Base-by-base conservation (phyloP, 2,797 vertebrate species). In the Tapera naevia region DNA sequence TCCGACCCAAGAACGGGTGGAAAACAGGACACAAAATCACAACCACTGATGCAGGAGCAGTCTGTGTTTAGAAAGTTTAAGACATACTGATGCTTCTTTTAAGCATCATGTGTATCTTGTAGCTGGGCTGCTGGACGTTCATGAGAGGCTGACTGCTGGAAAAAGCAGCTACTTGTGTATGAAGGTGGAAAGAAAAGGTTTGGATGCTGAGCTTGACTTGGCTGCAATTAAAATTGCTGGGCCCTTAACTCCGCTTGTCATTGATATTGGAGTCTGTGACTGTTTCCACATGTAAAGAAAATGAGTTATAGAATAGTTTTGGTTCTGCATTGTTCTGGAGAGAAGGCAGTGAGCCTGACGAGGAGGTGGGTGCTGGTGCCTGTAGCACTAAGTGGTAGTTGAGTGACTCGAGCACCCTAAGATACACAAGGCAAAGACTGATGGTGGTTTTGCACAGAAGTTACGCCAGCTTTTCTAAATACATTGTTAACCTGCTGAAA, bases 371-470 rank as follows among this genome's bases (percentile, higher is more conserved):
- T 25, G 45, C 62, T 61, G 76, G 16, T 35, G 53, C 74, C 78
- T 25, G n/a, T 27, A 37, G 80, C 25, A 3, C 14, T 37, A 23
- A 67, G 60, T 53, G 81, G 65, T 78, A 18, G 76, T 91, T 80
- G 69, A 89, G 72, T 66, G 86, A 57, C 86, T 67, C 21, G 22
- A 46, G 61, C 7, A 2, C 73, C 83, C 17, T 43, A 56, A 86
- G 73, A 56, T 79, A 62, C 0, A 80, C 73, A 60, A 33, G 91
- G 32, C 76, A 53, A 58, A 86, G 88, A 79, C 43, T 57, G 86
- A 84, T 92, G 86, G 64, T 83, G 85, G 1, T 79, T 94, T 78
- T 88, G 89, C 89, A 64, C 89, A 93, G 88, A 90, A 95, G 92
- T 96, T 88, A 72, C 0, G 22, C 87, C 94, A 89, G 60, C 80